phyloP scores from a whole-genome alignment of 2,113 vertebrate species.

The Desmodus rotundus region DNA sequence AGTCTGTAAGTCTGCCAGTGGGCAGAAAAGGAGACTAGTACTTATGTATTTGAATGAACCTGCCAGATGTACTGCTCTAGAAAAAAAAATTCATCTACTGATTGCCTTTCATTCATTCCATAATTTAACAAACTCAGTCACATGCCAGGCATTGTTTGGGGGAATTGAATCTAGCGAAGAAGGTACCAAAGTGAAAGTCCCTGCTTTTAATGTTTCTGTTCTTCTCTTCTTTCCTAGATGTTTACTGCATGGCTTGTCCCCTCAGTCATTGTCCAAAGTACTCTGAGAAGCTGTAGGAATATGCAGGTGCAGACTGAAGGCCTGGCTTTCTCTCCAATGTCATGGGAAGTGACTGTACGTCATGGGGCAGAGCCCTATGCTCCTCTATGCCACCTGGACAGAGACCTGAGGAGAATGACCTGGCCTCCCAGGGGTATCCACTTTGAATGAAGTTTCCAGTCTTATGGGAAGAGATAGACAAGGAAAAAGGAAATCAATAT shows the following conservation, averaged over 20 bases:
- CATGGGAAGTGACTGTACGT: not conserved
- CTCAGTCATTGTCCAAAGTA: not conserved
- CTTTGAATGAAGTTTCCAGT: not conserved
- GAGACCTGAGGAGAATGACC: not conserved
- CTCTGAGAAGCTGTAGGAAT: not conserved
- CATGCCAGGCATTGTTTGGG: not conserved
- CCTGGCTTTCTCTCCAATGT: not conserved
- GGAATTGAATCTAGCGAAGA: not conserved
- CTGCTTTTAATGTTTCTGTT: not conserved
- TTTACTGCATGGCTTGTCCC: not conserved
- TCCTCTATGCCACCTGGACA: not conserved
- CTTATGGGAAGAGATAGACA: not conserved
- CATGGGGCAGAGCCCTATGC: not conserved
- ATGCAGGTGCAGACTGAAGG: not conserved
- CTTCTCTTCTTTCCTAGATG: not conserved
- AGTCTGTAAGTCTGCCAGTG: not conserved
- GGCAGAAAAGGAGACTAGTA: not conserved
- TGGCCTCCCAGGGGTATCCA: not conserved
- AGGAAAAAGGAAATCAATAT: not conserved
- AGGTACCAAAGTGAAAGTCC: not conserved
- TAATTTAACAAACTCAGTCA: not conserved
- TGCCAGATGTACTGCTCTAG: not conserved
- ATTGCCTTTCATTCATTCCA: not conserved
- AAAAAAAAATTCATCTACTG: not conserved
- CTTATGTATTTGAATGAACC: not conserved